These are phyloP conservation scores for Alaudala cheleensis DNA, from an alignment of 2,113 vertebrate species.

Conservation along the genomic window DNA sequence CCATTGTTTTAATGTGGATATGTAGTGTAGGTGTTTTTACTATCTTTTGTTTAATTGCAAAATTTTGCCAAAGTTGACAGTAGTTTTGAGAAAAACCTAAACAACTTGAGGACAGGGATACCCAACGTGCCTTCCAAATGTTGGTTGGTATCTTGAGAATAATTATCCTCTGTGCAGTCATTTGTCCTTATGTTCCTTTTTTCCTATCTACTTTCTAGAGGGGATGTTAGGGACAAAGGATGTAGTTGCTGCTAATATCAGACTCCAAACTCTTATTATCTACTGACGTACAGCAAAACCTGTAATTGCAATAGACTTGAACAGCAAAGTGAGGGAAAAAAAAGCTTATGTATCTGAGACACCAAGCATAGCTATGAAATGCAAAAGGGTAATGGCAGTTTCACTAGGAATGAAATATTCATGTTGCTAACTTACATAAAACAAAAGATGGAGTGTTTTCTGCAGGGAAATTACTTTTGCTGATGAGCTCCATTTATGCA, in stretches of 20 bases:
- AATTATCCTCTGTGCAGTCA: neutral
- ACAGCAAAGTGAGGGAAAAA: neutral
- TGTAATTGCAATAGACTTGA: constrained; percentile 55
- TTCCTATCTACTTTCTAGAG: neutral
- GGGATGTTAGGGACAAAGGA: neutral
- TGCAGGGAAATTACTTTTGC: constrained; percentile 83
- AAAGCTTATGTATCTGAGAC: constrained; percentile 53
- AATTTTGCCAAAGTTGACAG: neutral
- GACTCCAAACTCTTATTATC: constrained; percentile 8
- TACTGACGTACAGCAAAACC: neutral
- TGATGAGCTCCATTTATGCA: constrained; percentile 84
- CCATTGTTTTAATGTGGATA: neutral
- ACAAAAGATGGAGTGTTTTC: constrained; percentile 85
- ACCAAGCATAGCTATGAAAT: constrained; percentile 54
- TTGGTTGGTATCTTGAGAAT: neutral
- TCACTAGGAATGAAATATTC: constrained; percentile 81
- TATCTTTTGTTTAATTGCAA: neutral
- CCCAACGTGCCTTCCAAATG: neutral
- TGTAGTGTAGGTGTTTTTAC: neutral
- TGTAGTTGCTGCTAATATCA: neutral
- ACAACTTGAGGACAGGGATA: neutral
- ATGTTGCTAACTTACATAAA: constrained; percentile 84
- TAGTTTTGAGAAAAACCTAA: neutral
- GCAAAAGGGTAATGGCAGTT: constrained; percentile 65
- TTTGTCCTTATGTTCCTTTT: neutral